Evolutionary conservation across 2,888 invertebrate genomes (phyloP).

Genomic region (Plusia festucae): DNA sequence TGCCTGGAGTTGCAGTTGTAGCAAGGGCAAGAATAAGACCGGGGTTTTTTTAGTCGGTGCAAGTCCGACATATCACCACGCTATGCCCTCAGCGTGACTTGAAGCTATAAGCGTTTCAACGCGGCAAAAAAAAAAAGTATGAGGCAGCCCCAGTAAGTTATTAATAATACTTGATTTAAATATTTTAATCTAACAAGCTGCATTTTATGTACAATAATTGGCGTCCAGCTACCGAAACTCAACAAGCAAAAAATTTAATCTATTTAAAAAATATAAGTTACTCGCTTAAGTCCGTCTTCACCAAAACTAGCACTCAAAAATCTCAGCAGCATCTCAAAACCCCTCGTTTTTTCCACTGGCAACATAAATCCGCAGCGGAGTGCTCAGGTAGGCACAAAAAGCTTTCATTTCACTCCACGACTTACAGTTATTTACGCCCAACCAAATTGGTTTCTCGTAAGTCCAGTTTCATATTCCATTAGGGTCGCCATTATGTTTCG

Average conservation of each 20-base stretch:
- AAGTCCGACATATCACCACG: too few relatives aligned
- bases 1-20: too few relatives aligned
- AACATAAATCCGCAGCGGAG: constrained; percentile 47
- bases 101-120: too few relatives aligned
- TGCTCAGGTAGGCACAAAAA: constrained; percentile 58
- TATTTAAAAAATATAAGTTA: neutral
- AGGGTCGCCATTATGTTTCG: constrained; percentile 38
- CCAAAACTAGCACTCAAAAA: constrained; percentile 23
- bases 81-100: too few relatives aligned
- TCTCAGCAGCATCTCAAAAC: constrained; percentile 18
- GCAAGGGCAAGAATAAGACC: too few relatives aligned
- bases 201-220: neutral
- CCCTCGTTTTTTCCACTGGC: constrained; percentile 35
- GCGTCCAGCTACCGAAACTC: neutral
- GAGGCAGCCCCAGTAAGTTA: too few relatives aligned
- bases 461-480: constrained; percentile 53
- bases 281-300: constrained; percentile 9
- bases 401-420: constrained; percentile 52
- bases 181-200: neutral
- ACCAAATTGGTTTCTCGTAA: constrained; percentile 57
- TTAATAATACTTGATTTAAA: too few relatives aligned
- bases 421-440: constrained; percentile 58
- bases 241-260: neutral
- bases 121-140: too few relatives aligned
- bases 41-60: too few relatives aligned